Conservation (phyloP, 2,113 vertebrate species). For the Chiloscyllium plagiosum region DNA sequence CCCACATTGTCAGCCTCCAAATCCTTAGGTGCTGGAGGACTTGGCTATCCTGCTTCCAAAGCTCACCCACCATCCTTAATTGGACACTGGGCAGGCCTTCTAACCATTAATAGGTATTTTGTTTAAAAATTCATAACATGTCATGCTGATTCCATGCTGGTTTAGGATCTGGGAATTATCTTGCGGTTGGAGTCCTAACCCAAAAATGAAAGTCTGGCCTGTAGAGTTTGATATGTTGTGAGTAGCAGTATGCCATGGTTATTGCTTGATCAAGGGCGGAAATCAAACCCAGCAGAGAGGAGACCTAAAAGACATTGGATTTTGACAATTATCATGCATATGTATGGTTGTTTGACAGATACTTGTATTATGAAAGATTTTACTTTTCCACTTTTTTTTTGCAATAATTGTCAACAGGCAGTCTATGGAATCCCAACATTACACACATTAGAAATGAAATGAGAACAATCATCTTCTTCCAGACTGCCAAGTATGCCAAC, state of each 20-base stretch:
- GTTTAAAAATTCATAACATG: neutral
- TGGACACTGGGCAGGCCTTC: no score
- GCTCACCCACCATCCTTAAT: no score
- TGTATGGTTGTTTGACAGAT: neutral
- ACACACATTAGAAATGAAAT: conserved; percentile 29
- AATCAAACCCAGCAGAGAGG: neutral
- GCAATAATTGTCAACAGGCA: conserved; percentile 46
- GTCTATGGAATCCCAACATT: conserved; percentile 55
- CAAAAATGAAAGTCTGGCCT: neutral
- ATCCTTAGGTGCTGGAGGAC: no score
- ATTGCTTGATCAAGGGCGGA: neutral
- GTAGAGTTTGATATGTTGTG: neutral
- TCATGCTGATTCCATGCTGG: neutral
- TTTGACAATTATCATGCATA: neutral
- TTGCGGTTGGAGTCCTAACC: neutral
- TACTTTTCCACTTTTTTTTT: neutral
- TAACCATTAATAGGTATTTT: neutral
- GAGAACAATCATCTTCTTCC: conserved; percentile 46
- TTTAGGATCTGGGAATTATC: neutral
- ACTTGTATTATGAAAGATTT: neutral
- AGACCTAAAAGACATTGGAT: neutral
- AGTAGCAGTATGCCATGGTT: neutral
- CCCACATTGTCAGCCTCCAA: no score
- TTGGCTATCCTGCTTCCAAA: no score
- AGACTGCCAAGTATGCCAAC: conserved; percentile 42